Evolutionary conservation across 2,113 vertebrate genomes (phyloP).

Genomic region (Tinamus guttatus): DNA sequence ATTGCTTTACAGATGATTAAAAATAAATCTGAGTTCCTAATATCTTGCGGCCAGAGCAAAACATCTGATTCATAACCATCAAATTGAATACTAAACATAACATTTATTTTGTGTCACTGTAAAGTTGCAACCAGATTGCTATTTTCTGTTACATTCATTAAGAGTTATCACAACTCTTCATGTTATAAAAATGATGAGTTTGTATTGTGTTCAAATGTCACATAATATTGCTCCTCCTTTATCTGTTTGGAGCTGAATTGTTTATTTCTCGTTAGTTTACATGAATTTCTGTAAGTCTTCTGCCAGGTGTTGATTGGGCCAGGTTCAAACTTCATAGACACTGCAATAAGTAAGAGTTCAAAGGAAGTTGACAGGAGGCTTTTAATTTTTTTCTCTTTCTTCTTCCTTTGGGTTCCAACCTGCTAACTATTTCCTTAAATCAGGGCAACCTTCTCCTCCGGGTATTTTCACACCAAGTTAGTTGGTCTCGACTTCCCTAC

Average conservation of each 20-base stretch:
- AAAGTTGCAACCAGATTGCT: background rate
- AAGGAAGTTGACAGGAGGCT: background rate
- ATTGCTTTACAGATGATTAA: background rate
- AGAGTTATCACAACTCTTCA: background rate
- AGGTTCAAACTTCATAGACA: too few relatives aligned
- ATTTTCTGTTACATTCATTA: background rate
- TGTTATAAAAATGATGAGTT: background rate
- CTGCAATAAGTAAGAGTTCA: background rate
- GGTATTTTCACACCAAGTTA: background rate
- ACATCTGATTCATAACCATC: background rate
- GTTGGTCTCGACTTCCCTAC: background rate
- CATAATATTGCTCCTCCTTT: background rate
- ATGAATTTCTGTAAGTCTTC: background rate
- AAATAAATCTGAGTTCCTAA: background rate
- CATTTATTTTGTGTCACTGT: background rate
- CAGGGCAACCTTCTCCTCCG: background rate
- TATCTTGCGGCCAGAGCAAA: background rate
- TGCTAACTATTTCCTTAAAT: background rate
- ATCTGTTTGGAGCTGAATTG: background rate
- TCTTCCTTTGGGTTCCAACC: background rate
- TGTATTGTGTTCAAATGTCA: background rate
- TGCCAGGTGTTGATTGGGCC: background rate
- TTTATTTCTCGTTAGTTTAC: background rate
- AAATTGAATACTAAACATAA: background rate
- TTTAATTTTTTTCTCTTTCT: background rate